Evolutionary conservation across 1,140 invertebrate species (phyloP).

Genomic region (Pachyrhynchus sulphureomaculatus): DNA sequence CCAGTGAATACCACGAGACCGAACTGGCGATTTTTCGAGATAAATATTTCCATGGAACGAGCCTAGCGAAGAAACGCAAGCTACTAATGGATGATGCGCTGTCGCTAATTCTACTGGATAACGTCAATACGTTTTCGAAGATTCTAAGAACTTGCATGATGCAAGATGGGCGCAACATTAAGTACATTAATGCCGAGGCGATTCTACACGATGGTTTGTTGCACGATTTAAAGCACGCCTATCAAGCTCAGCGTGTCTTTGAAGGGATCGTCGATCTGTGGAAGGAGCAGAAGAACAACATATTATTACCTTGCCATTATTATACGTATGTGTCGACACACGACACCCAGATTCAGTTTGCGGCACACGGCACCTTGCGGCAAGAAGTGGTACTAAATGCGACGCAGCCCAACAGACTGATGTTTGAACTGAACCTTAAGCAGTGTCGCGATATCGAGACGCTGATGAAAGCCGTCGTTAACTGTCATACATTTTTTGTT

Average conservation of each 20-base stretch:
- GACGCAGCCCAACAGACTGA: background rate
- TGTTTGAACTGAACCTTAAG: background rate
- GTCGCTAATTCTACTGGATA: background rate
- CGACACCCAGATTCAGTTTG: background rate
- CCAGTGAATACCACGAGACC: no score
- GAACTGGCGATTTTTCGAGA: no score
- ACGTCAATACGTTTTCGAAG: background rate
- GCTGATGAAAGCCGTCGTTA: background rate
- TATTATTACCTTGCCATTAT: background rate
- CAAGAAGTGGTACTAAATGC: background rate
- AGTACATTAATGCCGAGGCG: background rate
- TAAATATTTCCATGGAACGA: no score
- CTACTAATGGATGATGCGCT: background rate
- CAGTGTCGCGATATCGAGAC: background rate
- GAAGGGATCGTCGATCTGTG: background rate
- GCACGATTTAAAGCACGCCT: background rate
- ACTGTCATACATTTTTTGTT: background rate
- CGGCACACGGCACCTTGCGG: background rate
- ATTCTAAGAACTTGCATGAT: background rate
- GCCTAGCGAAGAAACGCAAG: no score
- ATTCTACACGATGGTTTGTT: background rate
- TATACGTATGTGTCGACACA: background rate
- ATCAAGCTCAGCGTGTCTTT: background rate
- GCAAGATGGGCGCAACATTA: background rate
- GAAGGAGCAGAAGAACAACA: background rate